Base-by-base conservation (phyloP, 1,140 invertebrate species). In the Aradophagus sp. region DNA sequence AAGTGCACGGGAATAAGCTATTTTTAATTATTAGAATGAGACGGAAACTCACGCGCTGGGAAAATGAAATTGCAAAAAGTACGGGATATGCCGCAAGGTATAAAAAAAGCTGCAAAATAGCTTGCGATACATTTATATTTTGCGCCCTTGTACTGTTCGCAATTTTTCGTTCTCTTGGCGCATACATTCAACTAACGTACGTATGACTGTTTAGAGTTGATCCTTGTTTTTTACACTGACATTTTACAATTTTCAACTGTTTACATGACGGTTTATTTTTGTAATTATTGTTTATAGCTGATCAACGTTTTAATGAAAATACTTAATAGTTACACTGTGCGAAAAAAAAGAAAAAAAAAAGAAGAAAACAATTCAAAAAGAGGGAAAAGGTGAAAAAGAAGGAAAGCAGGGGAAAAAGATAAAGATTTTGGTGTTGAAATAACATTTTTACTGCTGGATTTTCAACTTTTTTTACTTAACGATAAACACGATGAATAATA, bases 181-280 rank as follows among this genome's bases (percentile, higher is more conserved):
- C n/a, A n/a, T n/a, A n/a, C 27, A 29, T 29, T 29, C 10, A 44
- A 56, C 26, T 27, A 41, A 34, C 26, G 14, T 52, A 52, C 47
- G 29, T 15, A 19, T 27, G 48, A 55, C 27, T 47, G 50, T 45
- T 63, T 53, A 44, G 17, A 26, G 42, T 56, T 42, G 36, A 0
- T 42, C 16, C 14, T 65, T 48, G 35, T 42, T 65, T 65, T 45
- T 45, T 35, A 47, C 35, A 10, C 11, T 48, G 26, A 15, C 27
- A 48, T 47, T 55, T 65, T 65, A 32, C 50, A 65, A 56, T 48
- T n/a, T n/a, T n/a, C 32, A 19, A 31, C 48, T 56, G 44, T 65
- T 65, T 66, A 66, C 52, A 50, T 39, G 45, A 38, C 38, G 42
- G 52, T 58, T 56, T 66, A 56, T 66, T 66, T 58, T 56, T 44